phyloP scores from a whole-genome alignment of 2,797 vertebrate genomes.

The Pteropus rufus region DNA sequence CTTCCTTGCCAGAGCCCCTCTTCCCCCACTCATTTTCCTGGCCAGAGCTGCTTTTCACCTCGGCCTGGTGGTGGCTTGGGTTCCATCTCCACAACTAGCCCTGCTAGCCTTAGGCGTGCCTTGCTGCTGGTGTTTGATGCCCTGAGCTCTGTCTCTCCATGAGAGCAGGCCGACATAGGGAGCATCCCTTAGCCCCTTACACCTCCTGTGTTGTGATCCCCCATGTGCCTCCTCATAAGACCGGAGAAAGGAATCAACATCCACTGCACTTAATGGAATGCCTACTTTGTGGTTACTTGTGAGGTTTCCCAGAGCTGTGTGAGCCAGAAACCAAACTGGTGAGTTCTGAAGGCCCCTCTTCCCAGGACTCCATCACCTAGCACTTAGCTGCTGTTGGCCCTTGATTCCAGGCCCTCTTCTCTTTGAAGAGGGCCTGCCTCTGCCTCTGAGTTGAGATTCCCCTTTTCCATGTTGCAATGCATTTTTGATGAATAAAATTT shows the following conservation, averaged over 20 bases:
- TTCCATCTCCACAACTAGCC: background rate
- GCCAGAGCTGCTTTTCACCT: background rate
- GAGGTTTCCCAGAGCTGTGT: background rate
- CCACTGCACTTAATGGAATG: background rate
- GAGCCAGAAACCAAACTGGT: background rate
- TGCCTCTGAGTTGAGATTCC: background rate
- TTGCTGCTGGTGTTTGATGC: background rate
- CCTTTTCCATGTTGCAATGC: background rate
- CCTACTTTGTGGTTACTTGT: background rate
- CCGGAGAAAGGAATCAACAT: background rate
- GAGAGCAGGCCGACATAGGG: background rate
- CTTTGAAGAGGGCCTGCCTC: background rate
- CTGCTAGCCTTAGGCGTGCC: background rate
- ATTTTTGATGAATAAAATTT: slow-evolving; percentile 29
- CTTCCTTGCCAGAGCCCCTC: background rate
- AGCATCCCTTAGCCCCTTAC: background rate
- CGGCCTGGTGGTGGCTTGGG: accelerated
- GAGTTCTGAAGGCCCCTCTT: background rate
- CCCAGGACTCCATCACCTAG: background rate
- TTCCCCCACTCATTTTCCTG: background rate
- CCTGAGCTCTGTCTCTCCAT: background rate
- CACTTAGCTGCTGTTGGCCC: background rate
- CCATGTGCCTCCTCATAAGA: background rate
- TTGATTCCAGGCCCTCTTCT: background rate
- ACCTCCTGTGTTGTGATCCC: background rate